Evolutionary conservation across 1,140 invertebrate genomes (phyloP).

Genomic region (Harlomillsia oculata): DNA sequence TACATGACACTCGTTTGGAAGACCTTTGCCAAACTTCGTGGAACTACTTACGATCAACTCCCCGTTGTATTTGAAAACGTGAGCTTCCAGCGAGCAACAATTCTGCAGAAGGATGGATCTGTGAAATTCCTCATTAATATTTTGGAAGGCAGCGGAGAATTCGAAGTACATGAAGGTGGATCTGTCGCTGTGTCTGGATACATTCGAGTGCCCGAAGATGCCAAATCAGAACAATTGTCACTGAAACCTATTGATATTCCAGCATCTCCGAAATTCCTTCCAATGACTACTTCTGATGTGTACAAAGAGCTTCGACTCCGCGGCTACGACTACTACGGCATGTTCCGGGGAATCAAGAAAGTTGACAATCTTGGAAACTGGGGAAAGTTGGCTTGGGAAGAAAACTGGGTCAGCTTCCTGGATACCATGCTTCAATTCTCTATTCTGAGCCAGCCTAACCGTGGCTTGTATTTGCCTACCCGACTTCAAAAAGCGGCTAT

Average conservation of each 20-base stretch:
- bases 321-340: conserved; percentile 84
- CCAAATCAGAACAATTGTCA: conserved; percentile 46
- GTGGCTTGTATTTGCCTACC: conserved; percentile 78
- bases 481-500: conserved; percentile 70
- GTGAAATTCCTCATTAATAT: conserved; percentile 83
- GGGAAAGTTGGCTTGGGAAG: conserved; percentile 67
- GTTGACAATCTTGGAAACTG: conserved; percentile 50
- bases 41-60: conserved; percentile 63
- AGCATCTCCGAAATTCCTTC: conserved; percentile 40
- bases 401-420: conserved; percentile 86
- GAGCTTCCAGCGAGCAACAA: conserved; percentile 80
- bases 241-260: conserved; percentile 8
- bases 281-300: conserved; percentile 62
- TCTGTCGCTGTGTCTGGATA: conserved; percentile 67
- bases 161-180: conserved; percentile 83
- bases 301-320: conserved; percentile 88
- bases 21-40: conserved; percentile 74
- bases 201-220: conserved; percentile 54
- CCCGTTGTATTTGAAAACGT: conserved; percentile 81
- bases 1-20: conserved; percentile 89
- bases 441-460: conserved; percentile 63
- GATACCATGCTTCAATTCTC: conserved; percentile 92
- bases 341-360: conserved; percentile 69
- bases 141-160: conserved; percentile 75
- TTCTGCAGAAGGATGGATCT: conserved; percentile 70